Conservation (phyloP, 1,140 invertebrate genomes). For the Calliopsis andreniformis region DNA sequence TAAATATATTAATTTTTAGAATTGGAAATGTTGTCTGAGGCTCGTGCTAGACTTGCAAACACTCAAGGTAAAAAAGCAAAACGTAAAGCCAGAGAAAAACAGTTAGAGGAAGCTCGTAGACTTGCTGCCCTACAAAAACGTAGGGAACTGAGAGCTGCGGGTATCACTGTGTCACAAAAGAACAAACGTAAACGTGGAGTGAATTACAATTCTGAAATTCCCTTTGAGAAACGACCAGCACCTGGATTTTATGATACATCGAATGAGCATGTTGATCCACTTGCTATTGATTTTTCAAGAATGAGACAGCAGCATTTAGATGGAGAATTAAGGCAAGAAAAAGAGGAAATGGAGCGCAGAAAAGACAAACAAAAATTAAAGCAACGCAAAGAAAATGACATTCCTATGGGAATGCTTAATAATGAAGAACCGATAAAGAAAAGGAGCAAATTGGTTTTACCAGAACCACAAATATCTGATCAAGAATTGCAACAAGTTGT, state of each 20-base stretch:
- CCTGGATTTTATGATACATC: constrained; percentile 97
- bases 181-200: constrained; percentile 91
- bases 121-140: constrained; percentile 98
- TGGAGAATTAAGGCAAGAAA: constrained; percentile 93
- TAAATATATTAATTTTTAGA: constrained; percentile 83
- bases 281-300: constrained; percentile 93
- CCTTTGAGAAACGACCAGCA: constrained; percentile 97
- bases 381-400: constrained; percentile 97
- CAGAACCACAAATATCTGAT: constrained; percentile 98
- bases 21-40: constrained; percentile 99
- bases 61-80: constrained; percentile 99
- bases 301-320: constrained; percentile 96
- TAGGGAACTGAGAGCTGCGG: constrained; percentile 97
- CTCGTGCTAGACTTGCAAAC: constrained; percentile 97
- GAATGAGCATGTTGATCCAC: constrained; percentile 92
- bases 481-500: constrained; percentile 95
- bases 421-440: constrained; percentile 95
- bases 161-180: constrained; percentile 93
- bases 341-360: constrained; percentile 92
- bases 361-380: constrained; percentile 97
- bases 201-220: constrained; percentile 99
- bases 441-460: constrained; percentile 97
- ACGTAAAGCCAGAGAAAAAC: constrained; percentile 98
- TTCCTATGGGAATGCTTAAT: constrained; percentile 94
- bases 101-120: constrained; percentile 97